Conservation (phyloP, 2,113 vertebrate species). For the Syngnathoides biaculeatus region DNA sequence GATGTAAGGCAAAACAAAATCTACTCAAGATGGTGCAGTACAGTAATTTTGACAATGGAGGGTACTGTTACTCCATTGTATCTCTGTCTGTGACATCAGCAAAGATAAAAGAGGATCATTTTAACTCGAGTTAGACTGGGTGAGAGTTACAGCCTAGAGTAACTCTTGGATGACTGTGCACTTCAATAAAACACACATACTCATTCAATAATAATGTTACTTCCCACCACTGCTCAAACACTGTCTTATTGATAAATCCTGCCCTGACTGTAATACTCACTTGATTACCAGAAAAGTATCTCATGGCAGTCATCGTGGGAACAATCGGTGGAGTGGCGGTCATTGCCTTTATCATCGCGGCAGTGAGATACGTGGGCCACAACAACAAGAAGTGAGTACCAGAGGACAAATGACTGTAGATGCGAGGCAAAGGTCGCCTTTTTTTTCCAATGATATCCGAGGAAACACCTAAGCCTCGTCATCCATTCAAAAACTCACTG, state of each 20-base stretch:
- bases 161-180: too few species aligned
- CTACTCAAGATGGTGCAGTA: too few species aligned
- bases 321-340: conserved; percentile 79
- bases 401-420: conserved; percentile 27
- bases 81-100: too few species aligned
- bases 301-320: conserved; percentile 80
- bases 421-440: conserved; percentile 24
- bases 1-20: too few species aligned
- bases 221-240: too few species aligned
- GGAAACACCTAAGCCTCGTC: conserved; percentile 75
- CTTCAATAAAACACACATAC: too few species aligned
- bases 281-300: conserved; percentile 73
- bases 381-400: conserved; percentile 81
- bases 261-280: background rate
- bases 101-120: too few species aligned
- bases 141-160: too few species aligned
- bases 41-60: too few species aligned
- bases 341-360: conserved; percentile 79
- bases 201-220: too few species aligned
- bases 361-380: conserved; percentile 78
- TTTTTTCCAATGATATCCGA: conserved; percentile 42
- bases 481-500: conserved; percentile 74
- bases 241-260: background rate
- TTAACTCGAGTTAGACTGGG: too few species aligned
- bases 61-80: too few species aligned